Base-by-base conservation (phyloP, 2,113 vertebrate genomes). In the Toxotes chatareus region DNA sequence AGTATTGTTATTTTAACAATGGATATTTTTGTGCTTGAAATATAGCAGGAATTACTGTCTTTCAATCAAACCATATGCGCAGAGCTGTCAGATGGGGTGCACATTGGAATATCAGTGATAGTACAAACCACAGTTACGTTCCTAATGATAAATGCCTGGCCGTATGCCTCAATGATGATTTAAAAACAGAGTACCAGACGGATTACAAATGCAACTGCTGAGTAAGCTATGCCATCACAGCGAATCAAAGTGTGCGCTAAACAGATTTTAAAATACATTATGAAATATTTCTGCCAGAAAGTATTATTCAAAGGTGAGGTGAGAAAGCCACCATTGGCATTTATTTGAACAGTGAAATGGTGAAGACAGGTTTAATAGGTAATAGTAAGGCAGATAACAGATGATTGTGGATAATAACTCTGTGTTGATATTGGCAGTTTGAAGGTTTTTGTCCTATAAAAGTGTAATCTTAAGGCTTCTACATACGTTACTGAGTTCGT, bases 391-490 rank as follows among this genome's bases (percentile, higher is more conserved):
- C 91, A 89, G 83, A 61, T 10, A 70, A 70, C 10, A 84, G 55
- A 76, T 61, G 82, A 49, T 62, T 59, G 67, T 78, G 55, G 49
- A 77, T 70, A 32, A 60, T 38, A 38, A 70, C 9, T 59, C 27
- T n/a, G 66, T 60, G 19, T 72, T 75, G 40, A 82, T 77, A 76
- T 79, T 85, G 76, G 82, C 88, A 92, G 81, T 80, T 66, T 80
- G 34, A 78, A 47, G 34, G 63, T 19, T 69, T 60, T 68, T 42
- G 11, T 68, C 19, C 27, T 73, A 36, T 11, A 80, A 80, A 85
- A 67, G 56, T 72, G 32, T 64, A 14, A 47, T 75, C 17, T 91
- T 93, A 92, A 93, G 90, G 92, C 90, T 77, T 89, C 74, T 72
- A 65, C 38, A 5, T 85, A 59, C 36, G 3, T 85, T 34, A 63